phyloP scores from a whole-genome alignment of 37 sponge, comb jelly and placozoan species.

The Oscarella lobularis region DNA sequence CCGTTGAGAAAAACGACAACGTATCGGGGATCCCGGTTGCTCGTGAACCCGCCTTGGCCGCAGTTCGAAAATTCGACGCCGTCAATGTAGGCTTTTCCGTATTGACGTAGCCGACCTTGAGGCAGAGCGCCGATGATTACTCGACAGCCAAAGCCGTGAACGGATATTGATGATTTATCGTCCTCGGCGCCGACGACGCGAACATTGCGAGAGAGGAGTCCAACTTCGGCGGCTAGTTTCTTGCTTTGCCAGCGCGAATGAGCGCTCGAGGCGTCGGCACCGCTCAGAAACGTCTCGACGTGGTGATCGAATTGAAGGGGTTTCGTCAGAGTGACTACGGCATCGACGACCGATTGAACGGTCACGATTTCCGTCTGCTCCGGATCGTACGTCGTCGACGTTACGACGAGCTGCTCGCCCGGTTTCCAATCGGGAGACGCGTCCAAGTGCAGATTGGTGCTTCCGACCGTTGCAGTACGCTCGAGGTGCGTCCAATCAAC shows the following conservation, averaged over 20 bases:
- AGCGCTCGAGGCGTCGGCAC: slow-evolving; percentile 6
- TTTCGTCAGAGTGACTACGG: slow-evolving; percentile 25
- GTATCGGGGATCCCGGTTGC: slow-evolving; percentile 65
- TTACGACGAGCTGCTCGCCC: slow-evolving; percentile 59
- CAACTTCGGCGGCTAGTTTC: slow-evolving; percentile 55
- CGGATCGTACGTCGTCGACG: slow-evolving; percentile 52
- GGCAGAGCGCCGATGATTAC: slow-evolving; percentile 29
- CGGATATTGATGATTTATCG: slow-evolving; percentile 24
- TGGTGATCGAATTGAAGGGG: slow-evolving; percentile 39
- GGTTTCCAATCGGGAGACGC: slow-evolving; percentile 29
- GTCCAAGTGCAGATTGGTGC: not conserved
- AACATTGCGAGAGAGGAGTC: slow-evolving; percentile 59
- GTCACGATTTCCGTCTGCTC: slow-evolving; percentile 43
- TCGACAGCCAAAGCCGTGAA: slow-evolving; percentile 61
- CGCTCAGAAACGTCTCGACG: slow-evolving; percentile 17
- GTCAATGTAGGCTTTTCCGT: slow-evolving; percentile 30
- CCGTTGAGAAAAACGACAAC: slow-evolving; percentile 39
- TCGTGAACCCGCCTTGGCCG: slow-evolving; percentile 75
- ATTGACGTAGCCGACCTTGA: not conserved
- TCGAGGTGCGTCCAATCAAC: slow-evolving; percentile 38
- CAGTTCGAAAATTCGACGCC: slow-evolving; percentile 62
- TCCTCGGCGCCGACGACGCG: slow-evolving; percentile 46
- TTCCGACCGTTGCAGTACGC: slow-evolving; percentile 14
- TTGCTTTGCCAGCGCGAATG: not conserved
- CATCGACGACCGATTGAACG: slow-evolving; percentile 10